phyloP scores from a whole-genome alignment of 2,797 vertebrate species.

The Mallotus villosus region DNA sequence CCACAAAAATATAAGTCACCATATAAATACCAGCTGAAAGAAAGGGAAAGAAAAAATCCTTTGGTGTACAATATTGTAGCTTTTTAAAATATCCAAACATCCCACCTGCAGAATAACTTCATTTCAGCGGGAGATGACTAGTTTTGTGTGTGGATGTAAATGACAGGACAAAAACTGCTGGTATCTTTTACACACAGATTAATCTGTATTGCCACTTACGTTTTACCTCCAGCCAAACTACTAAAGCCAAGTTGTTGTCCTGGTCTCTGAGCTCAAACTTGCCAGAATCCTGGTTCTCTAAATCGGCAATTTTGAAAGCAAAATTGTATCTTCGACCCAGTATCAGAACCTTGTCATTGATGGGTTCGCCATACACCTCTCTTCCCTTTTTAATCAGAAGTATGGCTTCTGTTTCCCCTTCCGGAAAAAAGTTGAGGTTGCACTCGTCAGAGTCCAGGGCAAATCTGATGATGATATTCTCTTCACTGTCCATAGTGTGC shows the following conservation, averaged over 20 bases:
- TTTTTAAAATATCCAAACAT: too few relatives aligned
- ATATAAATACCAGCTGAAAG: background rate
- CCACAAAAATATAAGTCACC: background rate
- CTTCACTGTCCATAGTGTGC: background rate
- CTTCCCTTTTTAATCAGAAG: background rate
- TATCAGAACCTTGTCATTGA: background rate
- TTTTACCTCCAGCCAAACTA: background rate
- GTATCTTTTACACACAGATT: background rate
- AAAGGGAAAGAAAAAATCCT: background rate
- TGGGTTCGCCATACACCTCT: background rate
- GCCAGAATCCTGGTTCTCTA: background rate
- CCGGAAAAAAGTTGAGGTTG: background rate
- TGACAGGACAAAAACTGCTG: too few relatives aligned
- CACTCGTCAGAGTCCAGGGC: background rate
- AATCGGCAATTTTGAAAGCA: background rate
- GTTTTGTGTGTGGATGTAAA: too few relatives aligned
- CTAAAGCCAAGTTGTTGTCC: background rate
- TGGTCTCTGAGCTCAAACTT: background rate
- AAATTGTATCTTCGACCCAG: background rate
- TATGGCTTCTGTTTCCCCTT: background rate
- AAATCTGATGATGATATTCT: background rate
- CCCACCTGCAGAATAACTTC: too few relatives aligned
- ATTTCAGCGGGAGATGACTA: too few relatives aligned
- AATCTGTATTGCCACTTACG: background rate
- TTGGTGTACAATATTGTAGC: too few relatives aligned